Evolutionary conservation across 2,113 vertebrate species (phyloP).

Genomic region (Piaya cayana): DNA sequence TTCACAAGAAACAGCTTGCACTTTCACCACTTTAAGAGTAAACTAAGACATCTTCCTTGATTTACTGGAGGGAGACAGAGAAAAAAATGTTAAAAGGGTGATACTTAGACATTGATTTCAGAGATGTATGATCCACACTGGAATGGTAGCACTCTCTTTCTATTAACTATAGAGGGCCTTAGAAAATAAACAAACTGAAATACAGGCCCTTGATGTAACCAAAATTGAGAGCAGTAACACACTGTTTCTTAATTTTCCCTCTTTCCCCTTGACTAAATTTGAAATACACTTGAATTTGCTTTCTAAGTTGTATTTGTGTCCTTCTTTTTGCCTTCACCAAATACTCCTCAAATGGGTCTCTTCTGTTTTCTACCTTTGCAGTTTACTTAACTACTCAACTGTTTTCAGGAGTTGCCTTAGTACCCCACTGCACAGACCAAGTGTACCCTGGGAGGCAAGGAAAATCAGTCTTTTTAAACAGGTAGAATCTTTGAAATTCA

Average conservation of each 20-base stretch:
- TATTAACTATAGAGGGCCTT: not conserved
- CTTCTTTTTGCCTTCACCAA: not conserved
- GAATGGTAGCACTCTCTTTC: not conserved
- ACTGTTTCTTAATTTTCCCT: not conserved
- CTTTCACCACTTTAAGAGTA: not conserved
- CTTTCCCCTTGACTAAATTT: not conserved
- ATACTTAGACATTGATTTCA: not conserved
- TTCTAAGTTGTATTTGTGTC: not conserved
- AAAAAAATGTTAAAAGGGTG: not conserved
- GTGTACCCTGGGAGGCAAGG: not conserved
- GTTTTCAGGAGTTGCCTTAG: not conserved
- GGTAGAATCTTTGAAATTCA: not conserved
- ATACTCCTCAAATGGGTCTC: not conserved
- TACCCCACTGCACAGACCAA: not conserved
- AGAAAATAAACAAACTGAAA: not conserved
- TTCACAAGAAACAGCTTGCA: not conserved
- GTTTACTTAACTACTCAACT: not conserved
- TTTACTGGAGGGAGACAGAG: not conserved
- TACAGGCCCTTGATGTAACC: not conserved
- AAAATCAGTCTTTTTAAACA: not conserved
- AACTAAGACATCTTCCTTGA: not conserved
- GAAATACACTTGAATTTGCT: not conserved
- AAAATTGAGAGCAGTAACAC: not conserved
- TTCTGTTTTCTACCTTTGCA: not conserved
- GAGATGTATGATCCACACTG: not conserved